phyloP scores from a whole-genome alignment of 2,113 vertebrate species.

The Forbesichthys papilliferus region DNA sequence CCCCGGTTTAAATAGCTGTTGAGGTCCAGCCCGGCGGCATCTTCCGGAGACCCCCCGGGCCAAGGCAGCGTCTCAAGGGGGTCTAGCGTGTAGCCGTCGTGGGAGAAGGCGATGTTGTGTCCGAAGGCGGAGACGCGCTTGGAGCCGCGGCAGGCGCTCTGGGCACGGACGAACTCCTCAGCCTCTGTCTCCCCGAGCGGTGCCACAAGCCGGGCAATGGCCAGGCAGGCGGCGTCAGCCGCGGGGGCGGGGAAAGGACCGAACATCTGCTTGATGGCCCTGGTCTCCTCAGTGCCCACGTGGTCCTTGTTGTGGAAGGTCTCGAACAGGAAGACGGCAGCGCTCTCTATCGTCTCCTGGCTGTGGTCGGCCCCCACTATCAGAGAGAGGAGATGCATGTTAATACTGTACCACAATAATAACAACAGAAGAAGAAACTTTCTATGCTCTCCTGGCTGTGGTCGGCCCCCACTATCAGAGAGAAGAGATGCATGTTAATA shows the following conservation, averaged over 20 bases:
- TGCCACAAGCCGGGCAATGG: constrained; percentile 80
- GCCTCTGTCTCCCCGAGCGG: constrained; percentile 77
- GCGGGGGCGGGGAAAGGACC: constrained; percentile 90
- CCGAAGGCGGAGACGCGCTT: constrained; percentile 77
- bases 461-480: constrained; percentile 85
- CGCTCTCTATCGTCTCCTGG: constrained; percentile 87
- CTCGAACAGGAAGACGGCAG: constrained; percentile 91
- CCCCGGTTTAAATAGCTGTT: constrained; percentile 84
- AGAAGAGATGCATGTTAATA: neutral
- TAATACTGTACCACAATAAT: neutral
- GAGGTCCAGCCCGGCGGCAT: constrained; percentile 79
- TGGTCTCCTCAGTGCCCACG: constrained; percentile 87
- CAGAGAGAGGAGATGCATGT: constrained; percentile 21
- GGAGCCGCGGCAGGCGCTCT: constrained; percentile 64
- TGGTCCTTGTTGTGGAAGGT: constrained; percentile 86
- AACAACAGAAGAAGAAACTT: constrained; percentile 54
- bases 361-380: constrained; percentile 90
- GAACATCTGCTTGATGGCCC: constrained; percentile 93
- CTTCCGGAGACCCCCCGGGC: constrained; percentile 54
- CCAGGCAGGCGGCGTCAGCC: constrained; percentile 82
- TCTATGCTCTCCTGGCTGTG: constrained; percentile 87
- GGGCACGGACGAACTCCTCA: constrained; percentile 78
- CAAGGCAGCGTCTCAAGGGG: constrained; percentile 81
- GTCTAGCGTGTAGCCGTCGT: constrained; percentile 89
- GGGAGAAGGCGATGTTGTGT: constrained; percentile 88